A percentile compares a stretch with the other conserved stretches of the same genome.
These are phyloP conservation scores for Calosoma granatense DNA, from an alignment of 1,140 invertebrate species.

Conservation along the genomic window DNA sequence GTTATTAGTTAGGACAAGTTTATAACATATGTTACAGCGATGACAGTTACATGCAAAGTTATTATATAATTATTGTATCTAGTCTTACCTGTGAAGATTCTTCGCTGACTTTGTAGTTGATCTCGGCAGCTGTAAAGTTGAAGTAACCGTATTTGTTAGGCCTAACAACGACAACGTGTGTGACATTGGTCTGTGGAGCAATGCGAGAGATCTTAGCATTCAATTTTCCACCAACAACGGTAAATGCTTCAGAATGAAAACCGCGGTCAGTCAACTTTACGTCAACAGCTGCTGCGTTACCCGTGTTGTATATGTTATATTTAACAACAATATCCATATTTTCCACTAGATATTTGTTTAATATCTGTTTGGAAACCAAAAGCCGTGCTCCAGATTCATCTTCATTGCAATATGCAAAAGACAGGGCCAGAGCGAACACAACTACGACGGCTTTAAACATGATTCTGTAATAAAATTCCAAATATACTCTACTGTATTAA, in stretches of 20 bases:
- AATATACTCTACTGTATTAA: background rate
- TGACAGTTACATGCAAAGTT: too few species aligned
- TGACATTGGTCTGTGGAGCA: conserved; percentile 83
- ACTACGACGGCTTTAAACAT: background rate
- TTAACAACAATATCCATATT: conserved; percentile 93
- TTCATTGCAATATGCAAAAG: conserved; percentile 40
- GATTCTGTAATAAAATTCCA: background rate
- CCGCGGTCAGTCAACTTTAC: conserved; percentile 81
- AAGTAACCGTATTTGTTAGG: conserved; percentile 89
- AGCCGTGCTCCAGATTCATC: conserved; percentile 62
- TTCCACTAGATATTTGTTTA: conserved; percentile 99
- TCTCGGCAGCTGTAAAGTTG: conserved; percentile 93
- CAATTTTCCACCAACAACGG: conserved; percentile 74
- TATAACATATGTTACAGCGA: too few species aligned
- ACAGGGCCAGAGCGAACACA: conserved; percentile 28
- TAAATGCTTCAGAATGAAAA: conserved; percentile 83
- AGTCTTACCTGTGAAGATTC: conserved; percentile 53
- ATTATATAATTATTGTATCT: conserved; percentile 4
- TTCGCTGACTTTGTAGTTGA: conserved; percentile 78
- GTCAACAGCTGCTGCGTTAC: conserved; percentile 76
- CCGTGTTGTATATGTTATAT: conserved; percentile 78
- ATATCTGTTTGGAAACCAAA: conserved; percentile 76
- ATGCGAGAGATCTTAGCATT: conserved; percentile 79
- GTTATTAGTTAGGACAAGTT: too few species aligned
- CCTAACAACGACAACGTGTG: conserved; percentile 85